Evolutionary conservation across 2,888 invertebrate genomes (phyloP).

Genomic region (Urechis unicinctus): DNA sequence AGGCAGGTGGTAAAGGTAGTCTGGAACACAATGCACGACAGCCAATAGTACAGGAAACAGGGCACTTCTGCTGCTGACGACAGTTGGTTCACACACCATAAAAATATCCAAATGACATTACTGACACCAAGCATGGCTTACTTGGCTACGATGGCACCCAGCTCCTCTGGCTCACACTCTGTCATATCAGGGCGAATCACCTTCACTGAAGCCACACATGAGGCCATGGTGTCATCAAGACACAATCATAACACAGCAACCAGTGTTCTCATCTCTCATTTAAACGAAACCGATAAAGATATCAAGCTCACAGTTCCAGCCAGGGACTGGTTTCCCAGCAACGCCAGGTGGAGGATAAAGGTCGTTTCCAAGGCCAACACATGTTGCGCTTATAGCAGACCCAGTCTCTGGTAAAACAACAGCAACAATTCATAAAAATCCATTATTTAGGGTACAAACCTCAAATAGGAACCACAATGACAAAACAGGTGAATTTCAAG

Average conservation of each 20-base stretch:
- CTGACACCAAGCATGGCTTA: constrained; percentile 13
- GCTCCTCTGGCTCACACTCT: constrained; percentile 62
- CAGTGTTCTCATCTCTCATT: neutral
- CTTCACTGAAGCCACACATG: constrained; percentile 56
- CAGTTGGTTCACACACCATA: no score
- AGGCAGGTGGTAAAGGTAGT: constrained; percentile 83
- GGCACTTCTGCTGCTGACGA: no score
- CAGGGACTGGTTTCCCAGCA: constrained; percentile 81
- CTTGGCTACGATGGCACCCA: constrained; percentile 69
- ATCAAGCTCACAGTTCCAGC: constrained; percentile 60
- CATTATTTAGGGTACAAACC: no score
- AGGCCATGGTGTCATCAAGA: neutral
- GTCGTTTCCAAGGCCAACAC: constrained; percentile 67
- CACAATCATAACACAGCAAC: neutral
- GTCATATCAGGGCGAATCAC: constrained; percentile 63
- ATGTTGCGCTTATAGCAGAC: constrained; percentile 79
- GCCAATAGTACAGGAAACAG: constrained; percentile 1
- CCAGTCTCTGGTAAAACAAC: constrained; percentile 66
- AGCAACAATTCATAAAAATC: no score
- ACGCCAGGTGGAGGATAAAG: constrained; percentile 60
- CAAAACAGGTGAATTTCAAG: no score
- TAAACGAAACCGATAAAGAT: neutral
- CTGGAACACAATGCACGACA: constrained; percentile 55
- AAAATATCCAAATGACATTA: no score
- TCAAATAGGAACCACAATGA: no score